Conservation (phyloP, 2,888 invertebrate genomes). For the Rhodophaea formosa region DNA sequence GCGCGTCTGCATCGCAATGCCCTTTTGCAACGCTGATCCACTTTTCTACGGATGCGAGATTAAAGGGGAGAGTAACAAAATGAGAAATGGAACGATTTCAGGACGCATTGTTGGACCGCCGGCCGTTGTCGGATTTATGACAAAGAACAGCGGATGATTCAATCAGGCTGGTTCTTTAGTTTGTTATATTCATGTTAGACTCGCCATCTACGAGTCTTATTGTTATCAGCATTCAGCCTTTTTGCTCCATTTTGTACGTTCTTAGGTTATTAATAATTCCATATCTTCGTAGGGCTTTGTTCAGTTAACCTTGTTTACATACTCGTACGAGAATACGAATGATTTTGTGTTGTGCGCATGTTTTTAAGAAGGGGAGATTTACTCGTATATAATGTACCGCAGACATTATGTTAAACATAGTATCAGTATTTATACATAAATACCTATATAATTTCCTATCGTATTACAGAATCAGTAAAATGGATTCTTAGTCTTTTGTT, state of each 20-base stretch:
- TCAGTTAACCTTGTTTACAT: conserved; percentile 9
- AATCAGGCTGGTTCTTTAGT: conserved; percentile 78
- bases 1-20: conserved; percentile 72
- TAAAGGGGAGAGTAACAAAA: conserved; percentile 80
- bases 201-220: conserved; percentile 64
- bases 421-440: too few species aligned
- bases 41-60: conserved; percentile 80
- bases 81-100: conserved; percentile 81
- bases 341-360: neutral
- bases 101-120: conserved; percentile 75
- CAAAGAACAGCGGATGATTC: conserved; percentile 80
- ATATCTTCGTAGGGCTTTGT: conserved; percentile 20
- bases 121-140: conserved; percentile 80
- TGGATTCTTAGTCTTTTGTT: too few species aligned
- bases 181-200: conserved; percentile 77
- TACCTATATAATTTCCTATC: too few species aligned
- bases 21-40: conserved; percentile 78
- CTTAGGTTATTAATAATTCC: conserved; percentile 31
- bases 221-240: conserved; percentile 63
- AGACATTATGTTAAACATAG: neutral
- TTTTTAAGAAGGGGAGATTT: neutral
- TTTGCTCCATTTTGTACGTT: conserved; percentile 53
- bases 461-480: too few species aligned
- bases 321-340: neutral
- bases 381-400: neutral